These are phyloP conservation scores for Microcebus ravelobensis DNA, from an alignment of 2,113 vertebrate species.

Conservation along the genomic window DNA sequence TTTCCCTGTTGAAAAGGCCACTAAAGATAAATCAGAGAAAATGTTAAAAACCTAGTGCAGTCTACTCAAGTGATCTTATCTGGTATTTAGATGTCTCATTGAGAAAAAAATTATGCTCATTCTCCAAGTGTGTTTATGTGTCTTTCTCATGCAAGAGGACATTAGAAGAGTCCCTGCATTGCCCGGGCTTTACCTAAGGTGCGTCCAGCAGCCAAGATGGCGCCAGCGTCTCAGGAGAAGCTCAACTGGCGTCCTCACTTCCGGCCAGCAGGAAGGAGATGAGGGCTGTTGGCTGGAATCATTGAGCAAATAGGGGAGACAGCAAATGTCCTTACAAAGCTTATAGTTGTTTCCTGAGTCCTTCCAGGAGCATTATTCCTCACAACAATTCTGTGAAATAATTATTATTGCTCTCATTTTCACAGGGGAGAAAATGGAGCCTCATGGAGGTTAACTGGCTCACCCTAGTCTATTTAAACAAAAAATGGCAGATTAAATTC, in stretches of 20 bases:
- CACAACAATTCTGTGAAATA: neutral
- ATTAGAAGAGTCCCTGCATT: neutral
- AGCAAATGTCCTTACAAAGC: neutral
- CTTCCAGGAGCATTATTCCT: neutral
- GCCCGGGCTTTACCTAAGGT: neutral
- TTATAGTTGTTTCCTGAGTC: neutral
- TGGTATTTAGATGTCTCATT: slow-evolving; percentile 51
- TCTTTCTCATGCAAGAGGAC: neutral
- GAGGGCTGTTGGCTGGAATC: neutral
- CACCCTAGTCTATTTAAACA: neutral
- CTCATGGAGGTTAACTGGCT: neutral
- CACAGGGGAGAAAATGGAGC: neutral
- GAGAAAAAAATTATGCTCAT: neutral
- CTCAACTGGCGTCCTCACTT: neutral
- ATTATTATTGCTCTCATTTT: neutral
- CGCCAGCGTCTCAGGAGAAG: accelerated
- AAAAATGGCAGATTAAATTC: neutral
- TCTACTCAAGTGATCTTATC: slow-evolving; percentile 53
- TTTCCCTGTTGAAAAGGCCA: slow-evolving; percentile 54
- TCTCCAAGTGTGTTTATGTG: neutral
- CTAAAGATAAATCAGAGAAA: slow-evolving; percentile 67
- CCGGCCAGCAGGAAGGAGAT: neutral
- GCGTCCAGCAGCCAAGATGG: neutral
- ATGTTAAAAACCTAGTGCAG: slow-evolving; percentile 56
- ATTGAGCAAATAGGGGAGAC: neutral